A percentile compares a stretch with the other conserved stretches of the same genome.
phyloP scores from a whole-genome alignment of 2,113 vertebrate genomes.

The Thermophis baileyi region DNA sequence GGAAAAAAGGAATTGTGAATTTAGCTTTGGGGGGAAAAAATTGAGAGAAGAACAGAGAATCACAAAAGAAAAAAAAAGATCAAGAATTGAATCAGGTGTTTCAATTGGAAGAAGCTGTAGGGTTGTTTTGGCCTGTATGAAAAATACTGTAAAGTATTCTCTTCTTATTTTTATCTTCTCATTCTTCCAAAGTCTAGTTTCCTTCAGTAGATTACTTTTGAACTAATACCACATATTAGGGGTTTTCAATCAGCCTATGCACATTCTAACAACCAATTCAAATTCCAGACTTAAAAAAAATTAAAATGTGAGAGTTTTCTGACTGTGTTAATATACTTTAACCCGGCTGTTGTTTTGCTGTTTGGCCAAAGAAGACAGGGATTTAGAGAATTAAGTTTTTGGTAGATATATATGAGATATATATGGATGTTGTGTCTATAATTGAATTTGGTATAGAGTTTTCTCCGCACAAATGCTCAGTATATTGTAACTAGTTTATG shows the following conservation, averaged over 20 bases:
- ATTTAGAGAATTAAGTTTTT: background rate
- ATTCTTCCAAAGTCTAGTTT: background rate
- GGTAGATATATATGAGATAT: background rate
- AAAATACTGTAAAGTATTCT: background rate
- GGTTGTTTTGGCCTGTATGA: background rate
- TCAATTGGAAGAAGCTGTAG: conserved; percentile 15
- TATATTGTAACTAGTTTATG: background rate
- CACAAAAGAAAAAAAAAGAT: conserved; percentile 21
- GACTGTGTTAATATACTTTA: background rate
- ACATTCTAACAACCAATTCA: background rate
- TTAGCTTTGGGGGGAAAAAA: background rate
- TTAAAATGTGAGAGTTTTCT: background rate
- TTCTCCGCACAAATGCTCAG: background rate
- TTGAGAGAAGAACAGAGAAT: background rate
- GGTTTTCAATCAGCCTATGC: background rate
- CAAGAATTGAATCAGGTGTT: background rate
- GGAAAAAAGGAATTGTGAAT: conserved; percentile 47
- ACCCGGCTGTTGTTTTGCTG: background rate
- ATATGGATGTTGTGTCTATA: background rate
- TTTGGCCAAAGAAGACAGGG: background rate
- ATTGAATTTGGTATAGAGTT: background rate
- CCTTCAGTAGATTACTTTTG: background rate
- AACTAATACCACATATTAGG: background rate
- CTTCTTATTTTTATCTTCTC: background rate
- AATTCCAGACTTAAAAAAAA: background rate